Evolutionary conservation across 2,888 invertebrate genomes (phyloP).

Genomic region (Branchellion lobata): DNA sequence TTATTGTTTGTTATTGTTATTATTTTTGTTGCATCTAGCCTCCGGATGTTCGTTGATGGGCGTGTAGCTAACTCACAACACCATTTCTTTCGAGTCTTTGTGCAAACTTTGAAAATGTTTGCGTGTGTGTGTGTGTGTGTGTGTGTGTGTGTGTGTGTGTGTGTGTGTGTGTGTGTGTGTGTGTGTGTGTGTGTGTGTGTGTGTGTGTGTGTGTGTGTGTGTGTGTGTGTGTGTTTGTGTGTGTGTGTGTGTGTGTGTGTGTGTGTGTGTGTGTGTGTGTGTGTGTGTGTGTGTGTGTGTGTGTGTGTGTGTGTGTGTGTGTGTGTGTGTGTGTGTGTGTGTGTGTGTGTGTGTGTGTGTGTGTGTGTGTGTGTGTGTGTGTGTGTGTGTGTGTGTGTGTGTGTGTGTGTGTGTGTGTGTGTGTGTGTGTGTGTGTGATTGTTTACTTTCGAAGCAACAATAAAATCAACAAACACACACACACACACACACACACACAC

Average conservation of each 20-base stretch:
- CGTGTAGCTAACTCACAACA: neutral
- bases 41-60: no score
- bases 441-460: no score
- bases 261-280: constrained; percentile 25
- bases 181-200: constrained; percentile 37
- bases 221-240: constrained; percentile 30
- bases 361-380: constrained; percentile 41
- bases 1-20: no score
- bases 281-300: constrained; percentile 34
- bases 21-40: no score
- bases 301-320: constrained; percentile 34
- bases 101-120: constrained; percentile 4
- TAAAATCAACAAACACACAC: no score
- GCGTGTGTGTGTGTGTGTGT: constrained; percentile 29
- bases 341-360: constrained; percentile 24
- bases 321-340: constrained; percentile 28
- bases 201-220: constrained; percentile 17
- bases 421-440: constrained; percentile 14
- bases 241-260: constrained; percentile 33
- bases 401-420: constrained; percentile 30
- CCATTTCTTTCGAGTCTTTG: neutral
- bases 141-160: constrained; percentile 22
- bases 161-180: constrained; percentile 35
- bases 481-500: no score
- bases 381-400: constrained; percentile 39